Percentiles rank a stretch among this genome's conserved stretches.
Conservation (phyloP, 2,888 invertebrate genomes). For the Alloscopus bannaensis region DNA sequence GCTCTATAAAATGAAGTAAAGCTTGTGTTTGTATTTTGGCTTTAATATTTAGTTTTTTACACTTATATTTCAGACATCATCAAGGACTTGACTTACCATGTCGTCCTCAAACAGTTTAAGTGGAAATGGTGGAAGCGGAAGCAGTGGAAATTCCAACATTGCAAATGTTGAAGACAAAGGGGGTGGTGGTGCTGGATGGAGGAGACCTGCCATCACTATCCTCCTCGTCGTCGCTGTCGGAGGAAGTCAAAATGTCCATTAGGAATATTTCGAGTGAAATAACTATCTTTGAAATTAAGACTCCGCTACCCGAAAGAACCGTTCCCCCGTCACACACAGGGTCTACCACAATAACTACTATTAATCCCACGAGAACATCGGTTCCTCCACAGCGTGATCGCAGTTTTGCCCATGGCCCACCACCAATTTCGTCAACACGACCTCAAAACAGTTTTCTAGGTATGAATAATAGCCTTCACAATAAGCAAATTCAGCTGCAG, state of each 20-base stretch:
- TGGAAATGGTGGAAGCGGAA: constrained; percentile 1
- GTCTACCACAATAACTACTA: constrained; percentile 67
- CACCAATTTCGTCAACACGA: constrained; percentile 28
- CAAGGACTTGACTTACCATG: constrained; percentile 30
- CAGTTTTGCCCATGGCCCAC: constrained; percentile 25
- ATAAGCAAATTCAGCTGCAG: constrained; percentile 64
- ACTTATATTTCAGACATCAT: not conserved
- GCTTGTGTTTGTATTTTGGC: not conserved
- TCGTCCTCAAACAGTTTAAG: constrained; percentile 9
- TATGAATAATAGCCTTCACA: constrained; percentile 53
- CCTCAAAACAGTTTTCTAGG: constrained; percentile 58
- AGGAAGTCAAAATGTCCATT: constrained; percentile 72
- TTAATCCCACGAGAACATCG: constrained; percentile 40
- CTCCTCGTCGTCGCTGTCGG: constrained; percentile 65
- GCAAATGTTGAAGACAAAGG: not conserved
- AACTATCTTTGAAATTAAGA: constrained; percentile 72
- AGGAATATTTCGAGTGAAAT: constrained; percentile 72
- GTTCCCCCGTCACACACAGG: constrained; percentile 64
- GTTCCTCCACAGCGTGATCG: constrained; percentile 30
- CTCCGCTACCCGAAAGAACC: constrained; percentile 67
- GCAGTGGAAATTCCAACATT: not conserved
- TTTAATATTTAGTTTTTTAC: not conserved
- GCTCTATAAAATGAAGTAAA: too few species aligned
- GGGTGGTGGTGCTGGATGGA: not conserved
- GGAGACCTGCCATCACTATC: constrained; percentile 45